Evolutionary conservation across 2,797 vertebrate genomes (phyloP), one percentile per base, ranked within the genome.

Genomic region (Lacerta agilis): DNA sequence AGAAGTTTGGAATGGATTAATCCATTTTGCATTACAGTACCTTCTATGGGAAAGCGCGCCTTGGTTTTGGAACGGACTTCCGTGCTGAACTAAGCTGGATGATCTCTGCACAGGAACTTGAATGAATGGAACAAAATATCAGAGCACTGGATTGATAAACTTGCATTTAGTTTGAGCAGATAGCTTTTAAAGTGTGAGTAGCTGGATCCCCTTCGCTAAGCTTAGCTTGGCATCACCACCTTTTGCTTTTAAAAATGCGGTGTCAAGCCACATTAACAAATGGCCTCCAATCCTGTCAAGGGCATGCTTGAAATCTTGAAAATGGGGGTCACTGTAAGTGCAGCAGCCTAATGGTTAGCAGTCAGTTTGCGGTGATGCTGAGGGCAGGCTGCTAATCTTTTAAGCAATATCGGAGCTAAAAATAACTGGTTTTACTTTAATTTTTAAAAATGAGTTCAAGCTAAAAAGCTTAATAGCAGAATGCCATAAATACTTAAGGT

Each of bases 211-310:
- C 38, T 88, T 0, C 43, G 87, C n/a, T 0, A 1, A 38, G 27
- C 2, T 77, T 43, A 86, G 15, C 41, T 36, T 73, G 43, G 73
- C 61, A 45, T 11, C 79, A 17, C 27, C n/a, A 36, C 61, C 25
- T 92, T 88, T 87, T 85, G 1, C 45, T 87, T 2, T 20, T 89
- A 36, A 41, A 75, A 33, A n/a, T 67, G 3, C 80, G 5, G 5
- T 90, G 67, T 86, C 75, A 5, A 41, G 76, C 91, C 5, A 0
- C 10, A 81, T 88, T 77, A 0, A 1, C 3, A 86, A 81, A 75
- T 0, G 0, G 66, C 43, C 18, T 0, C 0, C 49, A 10, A 18
- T 1, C 9, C 86, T 61, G 64, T n/a, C 78, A 10, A 81, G 25
- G 43, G 66, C 78, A 83, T 91, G 43, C 69, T 85, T 27, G 83